phyloP scores from a whole-genome alignment of 2,797 vertebrate species.

The Taenioides sp. region DNA sequence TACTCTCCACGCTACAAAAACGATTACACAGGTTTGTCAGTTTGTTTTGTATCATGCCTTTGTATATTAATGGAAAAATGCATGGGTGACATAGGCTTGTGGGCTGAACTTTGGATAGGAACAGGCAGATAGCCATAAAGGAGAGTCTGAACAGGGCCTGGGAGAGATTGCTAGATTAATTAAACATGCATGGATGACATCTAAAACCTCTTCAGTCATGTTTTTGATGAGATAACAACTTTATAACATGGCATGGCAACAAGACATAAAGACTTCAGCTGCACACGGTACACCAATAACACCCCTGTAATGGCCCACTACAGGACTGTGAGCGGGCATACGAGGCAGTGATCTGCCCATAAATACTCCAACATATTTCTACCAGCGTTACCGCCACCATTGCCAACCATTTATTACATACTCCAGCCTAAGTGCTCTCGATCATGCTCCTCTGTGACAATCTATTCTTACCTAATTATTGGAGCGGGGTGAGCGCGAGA shows the following conservation, averaged over 20 bases:
- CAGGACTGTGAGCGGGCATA: not conserved
- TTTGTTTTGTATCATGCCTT: too few relatives aligned
- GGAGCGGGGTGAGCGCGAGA: constrained; percentile 48
- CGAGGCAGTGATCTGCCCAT: not conserved
- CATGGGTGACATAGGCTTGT: too few relatives aligned
- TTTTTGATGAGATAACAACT: too few relatives aligned
- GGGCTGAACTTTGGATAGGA: too few relatives aligned
- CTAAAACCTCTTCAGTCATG: too few relatives aligned
- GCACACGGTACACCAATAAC: not conserved
- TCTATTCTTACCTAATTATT: constrained; percentile 76
- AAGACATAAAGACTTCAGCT: not conserved
- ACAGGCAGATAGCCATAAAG: too few relatives aligned
- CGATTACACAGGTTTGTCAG: too few relatives aligned
- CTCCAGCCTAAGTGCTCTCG: constrained; percentile 37
- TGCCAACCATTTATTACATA: constrained; percentile 56
- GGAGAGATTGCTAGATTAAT: too few relatives aligned
- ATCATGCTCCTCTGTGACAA: constrained; percentile 56
- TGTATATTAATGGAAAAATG: too few relatives aligned
- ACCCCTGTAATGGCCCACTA: not conserved
- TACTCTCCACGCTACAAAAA: too few relatives aligned
- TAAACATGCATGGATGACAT: too few relatives aligned
- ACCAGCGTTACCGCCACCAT: not conserved
- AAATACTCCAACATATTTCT: not conserved
- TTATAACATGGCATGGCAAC: not conserved
- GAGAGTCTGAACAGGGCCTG: too few relatives aligned